Conservation (phyloP, 2,113 vertebrate species). For the Atractosteus spatula region DNA sequence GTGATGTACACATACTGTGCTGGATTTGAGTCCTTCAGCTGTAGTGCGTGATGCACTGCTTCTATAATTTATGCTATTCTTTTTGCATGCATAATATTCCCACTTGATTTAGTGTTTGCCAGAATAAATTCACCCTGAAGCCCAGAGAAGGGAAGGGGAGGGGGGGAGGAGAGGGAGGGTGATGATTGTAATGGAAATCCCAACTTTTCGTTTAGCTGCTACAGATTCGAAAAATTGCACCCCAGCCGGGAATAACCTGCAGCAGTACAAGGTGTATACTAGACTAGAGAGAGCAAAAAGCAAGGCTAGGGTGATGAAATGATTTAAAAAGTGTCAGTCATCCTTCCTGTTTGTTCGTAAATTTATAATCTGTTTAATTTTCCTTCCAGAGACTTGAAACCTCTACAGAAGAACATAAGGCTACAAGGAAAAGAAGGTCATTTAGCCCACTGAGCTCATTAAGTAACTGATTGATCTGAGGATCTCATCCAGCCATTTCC, state of each 20-base stretch:
- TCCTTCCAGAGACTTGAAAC: too few species aligned
- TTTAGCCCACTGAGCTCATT: too few species aligned
- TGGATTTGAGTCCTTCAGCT: slow-evolving; percentile 9
- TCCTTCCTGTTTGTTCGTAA: too few species aligned
- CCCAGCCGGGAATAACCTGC: too few species aligned
- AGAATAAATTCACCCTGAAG: slow-evolving; percentile 11
- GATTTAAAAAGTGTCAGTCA: neutral
- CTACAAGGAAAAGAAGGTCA: too few species aligned
- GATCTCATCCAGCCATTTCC: too few species aligned
- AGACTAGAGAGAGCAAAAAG: slow-evolving; percentile 9
- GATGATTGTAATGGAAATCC: neutral
- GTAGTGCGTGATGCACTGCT: neutral
- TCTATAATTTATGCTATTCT: slow-evolving; percentile 19
- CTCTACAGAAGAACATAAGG: too few species aligned
- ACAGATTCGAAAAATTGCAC: too few species aligned
- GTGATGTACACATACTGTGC: slow-evolving; percentile 3
- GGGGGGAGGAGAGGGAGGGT: neutral
- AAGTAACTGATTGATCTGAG: too few species aligned
- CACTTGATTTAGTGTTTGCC: slow-evolving; percentile 24
- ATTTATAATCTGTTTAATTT: too few species aligned
- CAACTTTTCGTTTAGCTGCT: too few species aligned
- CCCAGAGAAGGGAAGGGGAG: neutral
- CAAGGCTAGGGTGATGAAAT: slow-evolving; percentile 7
- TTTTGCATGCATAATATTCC: slow-evolving; percentile 19
- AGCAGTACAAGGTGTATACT: slow-evolving; percentile 12